Conservation (phyloP, 2,113 vertebrate genomes). For the Carassius gibelio region DNA sequence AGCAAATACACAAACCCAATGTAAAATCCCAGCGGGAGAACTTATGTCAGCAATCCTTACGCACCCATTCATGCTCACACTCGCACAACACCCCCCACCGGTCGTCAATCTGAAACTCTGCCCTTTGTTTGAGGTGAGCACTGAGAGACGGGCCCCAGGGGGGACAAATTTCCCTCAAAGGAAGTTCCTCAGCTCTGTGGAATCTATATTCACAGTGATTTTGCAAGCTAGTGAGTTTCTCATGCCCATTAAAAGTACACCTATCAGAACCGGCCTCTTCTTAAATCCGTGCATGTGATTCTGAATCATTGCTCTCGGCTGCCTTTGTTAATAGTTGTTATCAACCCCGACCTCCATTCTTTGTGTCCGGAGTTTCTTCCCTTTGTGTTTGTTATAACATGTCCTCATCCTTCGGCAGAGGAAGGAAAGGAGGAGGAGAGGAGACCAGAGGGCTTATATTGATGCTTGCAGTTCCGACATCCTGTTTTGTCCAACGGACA, state of each 20-base stretch:
- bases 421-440: conserved; percentile 70
- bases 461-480: conserved; percentile 57
- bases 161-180: conserved; percentile 52
- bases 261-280: conserved; percentile 13
- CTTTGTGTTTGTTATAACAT: conserved; percentile 41
- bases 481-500: conserved; percentile 68
- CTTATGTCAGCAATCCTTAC: conserved; percentile 74
- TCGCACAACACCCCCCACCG: conserved; percentile 58
- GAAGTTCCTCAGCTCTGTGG: conserved; percentile 5
- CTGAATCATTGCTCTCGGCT: neutral
- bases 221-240: conserved; percentile 48
- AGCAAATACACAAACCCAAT: conserved; percentile 61
- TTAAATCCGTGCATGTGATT: conserved; percentile 1
- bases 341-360: neutral
- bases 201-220: conserved; percentile 48
- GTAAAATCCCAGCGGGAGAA: conserved; percentile 75
- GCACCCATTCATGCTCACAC: conserved; percentile 66
- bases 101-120: conserved; percentile 64
- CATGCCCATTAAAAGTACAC: conserved; percentile 45
- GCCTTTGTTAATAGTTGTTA: conserved; percentile 46
- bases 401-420: conserved; percentile 63
- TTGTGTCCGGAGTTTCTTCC: conserved; percentile 38
- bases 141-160: conserved; percentile 47
- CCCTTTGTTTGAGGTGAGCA: conserved; percentile 40
- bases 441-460: conserved; percentile 58